Conservation (phyloP, 1,140 invertebrate species). For the Pectinophora gossypiella region DNA sequence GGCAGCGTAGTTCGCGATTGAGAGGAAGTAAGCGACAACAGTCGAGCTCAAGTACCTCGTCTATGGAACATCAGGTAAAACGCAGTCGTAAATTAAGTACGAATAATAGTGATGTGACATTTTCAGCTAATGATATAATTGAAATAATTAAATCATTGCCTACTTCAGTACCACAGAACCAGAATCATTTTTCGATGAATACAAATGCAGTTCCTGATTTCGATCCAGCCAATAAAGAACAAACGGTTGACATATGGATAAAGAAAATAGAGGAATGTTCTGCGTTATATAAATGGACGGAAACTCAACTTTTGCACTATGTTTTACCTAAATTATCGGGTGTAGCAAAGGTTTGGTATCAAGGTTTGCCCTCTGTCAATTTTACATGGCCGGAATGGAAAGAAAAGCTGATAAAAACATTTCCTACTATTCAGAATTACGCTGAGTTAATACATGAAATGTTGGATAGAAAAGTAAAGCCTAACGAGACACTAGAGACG, state of each 20-base stretch:
- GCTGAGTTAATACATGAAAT: background rate
- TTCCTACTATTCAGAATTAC: background rate
- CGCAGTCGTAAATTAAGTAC: too few relatives aligned
- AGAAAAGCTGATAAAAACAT: background rate
- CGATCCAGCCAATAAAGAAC: slow-evolving; percentile 1
- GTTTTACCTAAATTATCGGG: background rate
- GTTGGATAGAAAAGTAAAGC: too few relatives aligned
- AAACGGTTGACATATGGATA: background rate
- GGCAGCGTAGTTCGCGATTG: too few relatives aligned
- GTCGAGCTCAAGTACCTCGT: too few relatives aligned
- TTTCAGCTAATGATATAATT: too few relatives aligned
- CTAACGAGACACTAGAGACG: slow-evolving; percentile 3
- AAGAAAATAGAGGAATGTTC: slow-evolving; percentile 3
- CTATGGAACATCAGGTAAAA: too few relatives aligned
- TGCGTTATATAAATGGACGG: slow-evolving; percentile 3
- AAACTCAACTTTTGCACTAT: slow-evolving; percentile 5
- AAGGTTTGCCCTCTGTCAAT: background rate
- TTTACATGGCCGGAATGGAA: background rate
- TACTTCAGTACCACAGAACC: background rate
- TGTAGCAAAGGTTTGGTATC: background rate
- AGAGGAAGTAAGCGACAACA: too few relatives aligned
- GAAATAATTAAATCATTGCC: background rate
- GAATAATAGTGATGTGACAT: too few relatives aligned
- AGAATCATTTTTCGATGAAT: slow-evolving; percentile 23
- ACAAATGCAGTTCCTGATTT: background rate